phyloP scores from a whole-genome alignment of 1,140 invertebrate genomes.

The Ceratina japonica region DNA sequence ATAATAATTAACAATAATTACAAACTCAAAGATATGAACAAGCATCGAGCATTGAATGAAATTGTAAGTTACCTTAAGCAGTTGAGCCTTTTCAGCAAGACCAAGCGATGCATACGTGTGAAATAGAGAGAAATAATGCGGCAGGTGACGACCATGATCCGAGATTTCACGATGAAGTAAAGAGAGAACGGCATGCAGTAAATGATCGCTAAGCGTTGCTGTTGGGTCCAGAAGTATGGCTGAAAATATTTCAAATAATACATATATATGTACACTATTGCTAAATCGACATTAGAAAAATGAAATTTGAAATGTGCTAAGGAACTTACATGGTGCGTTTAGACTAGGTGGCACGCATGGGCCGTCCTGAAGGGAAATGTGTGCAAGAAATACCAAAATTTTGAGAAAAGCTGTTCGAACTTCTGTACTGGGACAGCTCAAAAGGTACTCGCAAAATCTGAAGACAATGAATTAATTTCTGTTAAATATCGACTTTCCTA shows the following conservation, averaged over 20 bases:
- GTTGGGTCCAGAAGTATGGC: constrained; percentile 83
- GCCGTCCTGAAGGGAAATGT: constrained; percentile 93
- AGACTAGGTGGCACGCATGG: constrained; percentile 84
- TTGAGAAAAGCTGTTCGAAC: constrained; percentile 94
- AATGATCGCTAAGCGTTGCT: constrained; percentile 88
- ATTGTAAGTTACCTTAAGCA: constrained; percentile 80
- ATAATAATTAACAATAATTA: constrained; percentile 50
- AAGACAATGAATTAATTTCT: constrained; percentile 57
- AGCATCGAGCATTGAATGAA: no score
- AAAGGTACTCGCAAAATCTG: constrained; percentile 93
- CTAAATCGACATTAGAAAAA: no score
- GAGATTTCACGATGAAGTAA: constrained; percentile 92
- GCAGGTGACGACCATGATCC: constrained; percentile 93
- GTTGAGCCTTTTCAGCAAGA: constrained; percentile 82
- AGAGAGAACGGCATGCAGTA: constrained; percentile 87
- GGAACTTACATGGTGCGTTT: constrained; percentile 79
- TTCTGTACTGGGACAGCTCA: constrained; percentile 94
- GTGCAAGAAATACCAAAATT: constrained; percentile 93
- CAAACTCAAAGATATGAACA: neutral
- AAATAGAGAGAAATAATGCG: constrained; percentile 97
- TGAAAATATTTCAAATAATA: constrained; percentile 58
- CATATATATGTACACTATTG: no score
- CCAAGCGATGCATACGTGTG: constrained; percentile 94
- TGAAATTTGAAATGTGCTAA: no score
- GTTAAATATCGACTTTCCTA: constrained; percentile 24